A percentile compares a stretch with the other conserved stretches of the same genome.
Evolutionary conservation across 2,888 invertebrate species (phyloP).

Genomic region (Lathronympha strigana): DNA sequence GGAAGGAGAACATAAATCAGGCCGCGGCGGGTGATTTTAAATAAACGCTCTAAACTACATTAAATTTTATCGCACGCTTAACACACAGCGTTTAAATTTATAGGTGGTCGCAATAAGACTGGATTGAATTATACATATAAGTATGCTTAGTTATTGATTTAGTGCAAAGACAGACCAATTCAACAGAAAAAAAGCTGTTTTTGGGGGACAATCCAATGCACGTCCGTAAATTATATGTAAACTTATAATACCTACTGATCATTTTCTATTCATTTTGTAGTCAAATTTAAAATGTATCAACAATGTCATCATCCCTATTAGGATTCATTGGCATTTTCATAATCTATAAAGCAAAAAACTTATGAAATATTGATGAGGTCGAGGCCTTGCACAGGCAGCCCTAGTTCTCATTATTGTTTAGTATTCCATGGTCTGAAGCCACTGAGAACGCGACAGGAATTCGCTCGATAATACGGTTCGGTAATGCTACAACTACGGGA

Average conservation of each 20-base stretch:
- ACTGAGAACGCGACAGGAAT: constrained; percentile 29
- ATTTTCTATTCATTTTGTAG: too few relatives aligned
- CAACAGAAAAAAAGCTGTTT: too few relatives aligned
- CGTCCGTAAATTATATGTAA: too few relatives aligned
- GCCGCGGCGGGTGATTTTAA: constrained; percentile 23
- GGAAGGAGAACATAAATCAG: constrained; percentile 20
- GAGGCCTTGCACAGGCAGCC: neutral
- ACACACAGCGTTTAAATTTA: neutral
- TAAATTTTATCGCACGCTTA: constrained; percentile 18
- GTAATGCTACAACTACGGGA: constrained; percentile 24
- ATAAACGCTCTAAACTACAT: constrained; percentile 23
- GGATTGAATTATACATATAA: neutral
- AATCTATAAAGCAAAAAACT: neutral
- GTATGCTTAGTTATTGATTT: too few relatives aligned
- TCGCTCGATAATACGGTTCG: constrained; percentile 23
- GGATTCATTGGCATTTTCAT: too few relatives aligned
- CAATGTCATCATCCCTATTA: too few relatives aligned
- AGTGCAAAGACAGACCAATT: too few relatives aligned
- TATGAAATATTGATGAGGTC: constrained; percentile 15
- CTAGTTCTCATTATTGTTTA: constrained; percentile 29
- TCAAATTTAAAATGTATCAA: too few relatives aligned
- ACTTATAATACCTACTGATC: too few relatives aligned
- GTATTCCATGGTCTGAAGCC: constrained; percentile 20
- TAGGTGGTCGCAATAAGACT: neutral
- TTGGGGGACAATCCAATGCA: too few relatives aligned